Percentiles rank a stretch among this genome's conserved stretches.
These are phyloP conservation scores for Phyllopteryx taeniolatus DNA, from an alignment of 2,113 vertebrate genomes.

Conservation along the genomic window DNA sequence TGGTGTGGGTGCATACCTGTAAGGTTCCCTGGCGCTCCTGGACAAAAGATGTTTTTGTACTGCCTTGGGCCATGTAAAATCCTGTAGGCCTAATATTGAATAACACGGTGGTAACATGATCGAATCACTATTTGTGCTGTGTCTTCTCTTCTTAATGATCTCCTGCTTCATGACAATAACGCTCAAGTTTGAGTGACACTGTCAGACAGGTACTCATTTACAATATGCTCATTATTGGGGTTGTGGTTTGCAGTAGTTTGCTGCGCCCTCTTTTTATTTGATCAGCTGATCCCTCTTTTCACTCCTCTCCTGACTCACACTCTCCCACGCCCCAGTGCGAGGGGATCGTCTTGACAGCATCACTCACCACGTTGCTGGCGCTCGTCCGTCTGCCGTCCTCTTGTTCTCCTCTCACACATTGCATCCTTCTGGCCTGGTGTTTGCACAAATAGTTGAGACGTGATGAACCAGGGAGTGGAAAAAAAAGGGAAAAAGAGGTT, in stretches of 20 bases:
- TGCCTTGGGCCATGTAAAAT: constrained; percentile 17
- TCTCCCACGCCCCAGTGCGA: constrained; percentile 11
- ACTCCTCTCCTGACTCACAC: constrained; percentile 34
- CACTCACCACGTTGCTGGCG: constrained; percentile 50
- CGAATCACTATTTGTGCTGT: background rate
- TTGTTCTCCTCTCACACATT: constrained; percentile 37
- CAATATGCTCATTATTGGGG: background rate
- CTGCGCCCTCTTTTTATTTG: constrained; percentile 26
- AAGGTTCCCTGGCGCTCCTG: background rate
- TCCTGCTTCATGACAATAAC: background rate
- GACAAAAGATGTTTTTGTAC: background rate
- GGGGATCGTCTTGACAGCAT: constrained; percentile 32
- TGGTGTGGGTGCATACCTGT: too few species aligned
- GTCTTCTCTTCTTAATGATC: background rate
- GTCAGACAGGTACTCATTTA: background rate
- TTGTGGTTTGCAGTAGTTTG: background rate
- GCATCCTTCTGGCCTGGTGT: constrained; percentile 53
- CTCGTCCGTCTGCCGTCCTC: constrained; percentile 34
- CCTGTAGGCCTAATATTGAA: constrained; percentile 21
- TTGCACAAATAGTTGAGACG: constrained; percentile 9
- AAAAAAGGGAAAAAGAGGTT: background rate
- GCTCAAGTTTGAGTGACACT: background rate
- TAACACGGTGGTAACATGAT: constrained; percentile 7
- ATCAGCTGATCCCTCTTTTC: constrained; percentile 35
- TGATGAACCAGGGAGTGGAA: constrained; percentile 11